Evolutionary conservation across 2,797 vertebrate genomes (phyloP), one percentile per base, ranked within the genome.

Genomic region (Melopsittacus undulatus): DNA sequence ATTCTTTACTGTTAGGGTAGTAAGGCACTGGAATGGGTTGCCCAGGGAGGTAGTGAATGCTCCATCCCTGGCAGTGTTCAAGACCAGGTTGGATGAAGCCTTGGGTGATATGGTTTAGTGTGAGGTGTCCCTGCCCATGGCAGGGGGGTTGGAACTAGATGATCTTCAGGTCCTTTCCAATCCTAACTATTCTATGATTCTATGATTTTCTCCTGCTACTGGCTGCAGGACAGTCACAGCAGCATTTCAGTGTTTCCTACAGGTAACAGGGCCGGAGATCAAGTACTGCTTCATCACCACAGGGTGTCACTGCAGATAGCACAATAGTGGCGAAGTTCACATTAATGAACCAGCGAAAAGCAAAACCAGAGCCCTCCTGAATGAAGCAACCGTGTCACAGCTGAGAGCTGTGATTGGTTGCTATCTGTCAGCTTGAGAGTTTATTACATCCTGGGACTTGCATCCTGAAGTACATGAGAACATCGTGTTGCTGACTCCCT

Each of bases 261-360:
- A 45, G 48, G 4, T 16, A 54, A 16, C 5, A n/a, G 24, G 18
- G 14, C 36, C 36, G 32, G 67, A 68, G n/a, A 19, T 4, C 36
- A 91, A 59, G 36, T 56, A 34, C 59, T 63, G 27, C 66, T 49
- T 57, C 22, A 20, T n/a, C 22, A 63, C 97, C 97, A 95, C 93
- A 17, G 34, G 95, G 95, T 96, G 97, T 96, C 97, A 91, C 94
- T 94, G 89, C 83, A 95, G 95, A 29, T 43, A 93, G 87, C 29
- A 11, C 43, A 75, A 83, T 76, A 22, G 59, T 26, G 73, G 42
- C 68, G 49, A 42, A 59, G 42, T 32, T 29, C 34, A 3, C 24
- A 3, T 38, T 15, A 34, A 18, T 13, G 52, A 38, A 12, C 23
- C 26, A 10, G 46, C 69, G 34, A 18, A 72, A 91, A 90, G 7